Percentiles rank a stretch among this genome's conserved stretches.
Evolutionary conservation across 2,888 invertebrate species (phyloP).

Genomic region (Orchestes rusci): DNA sequence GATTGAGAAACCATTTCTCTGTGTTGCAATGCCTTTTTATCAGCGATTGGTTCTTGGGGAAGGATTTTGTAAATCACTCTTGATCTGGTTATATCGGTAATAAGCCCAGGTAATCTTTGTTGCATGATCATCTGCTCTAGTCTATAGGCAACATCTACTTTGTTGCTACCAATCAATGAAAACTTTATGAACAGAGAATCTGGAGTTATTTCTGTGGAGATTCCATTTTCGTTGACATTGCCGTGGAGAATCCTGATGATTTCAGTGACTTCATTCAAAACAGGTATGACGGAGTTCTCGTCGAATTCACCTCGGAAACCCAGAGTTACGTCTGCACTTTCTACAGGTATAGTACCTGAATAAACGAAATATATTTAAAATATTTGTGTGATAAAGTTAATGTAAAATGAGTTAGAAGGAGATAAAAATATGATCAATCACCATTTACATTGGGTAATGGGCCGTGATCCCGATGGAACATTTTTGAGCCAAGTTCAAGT

Average conservation of each 20-base stretch:
- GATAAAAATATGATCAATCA: no score
- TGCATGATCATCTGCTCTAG: conserved; percentile 67
- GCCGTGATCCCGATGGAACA: no score
- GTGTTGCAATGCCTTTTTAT: conserved; percentile 48
- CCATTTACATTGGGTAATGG: no score
- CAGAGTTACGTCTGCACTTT: conserved; percentile 67
- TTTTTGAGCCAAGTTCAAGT: no score
- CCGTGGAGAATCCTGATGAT: conserved; percentile 46
- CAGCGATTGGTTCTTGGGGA: conserved; percentile 34
- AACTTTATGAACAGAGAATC: conserved; percentile 53
- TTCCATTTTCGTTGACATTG: conserved; percentile 44
- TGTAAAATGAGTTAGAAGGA: no score
- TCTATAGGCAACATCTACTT: conserved; percentile 72
- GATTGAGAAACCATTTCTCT: conserved; percentile 62
- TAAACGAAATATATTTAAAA: neutral
- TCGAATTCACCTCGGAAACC: conserved; percentile 61
- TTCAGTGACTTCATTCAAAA: conserved; percentile 44
- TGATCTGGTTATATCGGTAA: conserved; percentile 58
- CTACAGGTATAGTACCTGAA: conserved; percentile 56
- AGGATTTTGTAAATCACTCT: conserved; percentile 53
- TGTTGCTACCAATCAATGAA: conserved; percentile 61
- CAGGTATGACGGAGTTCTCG: conserved; percentile 45
- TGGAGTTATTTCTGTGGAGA: conserved; percentile 47
- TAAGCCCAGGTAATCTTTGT: conserved; percentile 47
- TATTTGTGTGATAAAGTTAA: no score